Conservation (phyloP, 2,113 vertebrate genomes). For the Melanerpes aurifrons region DNA sequence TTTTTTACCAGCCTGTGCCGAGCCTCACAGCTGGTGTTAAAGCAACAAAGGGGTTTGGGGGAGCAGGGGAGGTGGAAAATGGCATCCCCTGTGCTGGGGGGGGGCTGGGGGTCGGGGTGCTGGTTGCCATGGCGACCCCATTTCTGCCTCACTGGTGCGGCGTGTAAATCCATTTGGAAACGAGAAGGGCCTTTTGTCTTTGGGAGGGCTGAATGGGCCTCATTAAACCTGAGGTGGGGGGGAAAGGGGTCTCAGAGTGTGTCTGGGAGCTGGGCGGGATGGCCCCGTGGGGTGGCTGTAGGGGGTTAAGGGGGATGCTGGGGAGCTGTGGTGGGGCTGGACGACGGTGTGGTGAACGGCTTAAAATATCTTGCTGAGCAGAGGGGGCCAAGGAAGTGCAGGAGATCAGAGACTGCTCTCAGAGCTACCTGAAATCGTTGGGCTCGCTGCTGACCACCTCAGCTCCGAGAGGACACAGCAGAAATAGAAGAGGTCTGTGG, state of each 20-base stretch:
- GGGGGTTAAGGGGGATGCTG: background rate
- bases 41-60: slow-evolving; percentile 1
- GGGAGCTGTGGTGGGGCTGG: background rate
- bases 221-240: slow-evolving; percentile 72
- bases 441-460: background rate
- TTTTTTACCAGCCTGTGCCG: background rate
- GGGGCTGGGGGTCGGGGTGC: background rate
- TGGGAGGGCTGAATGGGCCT: slow-evolving; percentile 75
- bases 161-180: slow-evolving; percentile 90
- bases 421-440: background rate
- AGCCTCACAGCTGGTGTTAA: background rate
- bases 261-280: background rate
- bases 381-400: background rate
- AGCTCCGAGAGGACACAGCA: background rate
- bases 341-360: background rate
- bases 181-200: slow-evolving; percentile 85
- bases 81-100: background rate
- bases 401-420: background rate
- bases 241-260: slow-evolving; percentile 70
- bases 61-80: slow-evolving; percentile 11
- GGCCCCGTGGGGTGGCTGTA: rapidly evolving
- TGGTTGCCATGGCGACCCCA: slow-evolving; percentile 83
- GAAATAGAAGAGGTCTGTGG: slow-evolving; percentile 56
- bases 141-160: slow-evolving; percentile 89
- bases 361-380: background rate